A percentile compares a stretch with the other conserved stretches of the same genome.
Conservation (phyloP, 2,797 vertebrate species). For the Tapera naevia region DNA sequence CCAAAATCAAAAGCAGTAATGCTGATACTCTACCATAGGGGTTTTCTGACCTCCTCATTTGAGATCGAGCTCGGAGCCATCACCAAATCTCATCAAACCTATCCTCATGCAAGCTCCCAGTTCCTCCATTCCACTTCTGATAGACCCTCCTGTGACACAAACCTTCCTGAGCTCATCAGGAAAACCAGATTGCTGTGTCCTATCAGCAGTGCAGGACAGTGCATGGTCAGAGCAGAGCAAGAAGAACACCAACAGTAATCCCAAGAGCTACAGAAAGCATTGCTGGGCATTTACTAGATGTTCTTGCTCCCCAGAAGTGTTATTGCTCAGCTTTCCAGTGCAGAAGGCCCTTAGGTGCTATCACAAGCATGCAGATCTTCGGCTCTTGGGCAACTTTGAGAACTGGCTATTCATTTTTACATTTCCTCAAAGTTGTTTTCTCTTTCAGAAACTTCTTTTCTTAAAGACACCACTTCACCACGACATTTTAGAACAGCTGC, state of each 20-base stretch:
- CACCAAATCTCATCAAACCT: background rate
- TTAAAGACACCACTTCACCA: background rate
- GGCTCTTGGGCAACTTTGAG: background rate
- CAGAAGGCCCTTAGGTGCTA: background rate
- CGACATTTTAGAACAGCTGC: background rate
- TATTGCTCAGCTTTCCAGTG: background rate
- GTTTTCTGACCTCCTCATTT: background rate
- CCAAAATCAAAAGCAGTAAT: background rate
- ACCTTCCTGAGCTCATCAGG: background rate
- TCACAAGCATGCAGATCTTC: background rate
- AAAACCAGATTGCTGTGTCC: rapidly evolving
- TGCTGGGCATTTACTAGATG: background rate
- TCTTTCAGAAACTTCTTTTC: background rate
- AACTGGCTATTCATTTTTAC: background rate
- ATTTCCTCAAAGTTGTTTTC: background rate
- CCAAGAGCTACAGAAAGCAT: rapidly evolving
- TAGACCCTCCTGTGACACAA: background rate
- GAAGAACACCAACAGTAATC: rapidly evolving
- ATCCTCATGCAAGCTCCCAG: background rate
- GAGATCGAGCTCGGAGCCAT: background rate
- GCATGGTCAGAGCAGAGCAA: background rate
- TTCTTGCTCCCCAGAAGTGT: background rate
- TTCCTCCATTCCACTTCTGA: background rate
- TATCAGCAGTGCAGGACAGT: background rate
- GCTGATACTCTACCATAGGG: background rate